These are phyloP conservation scores for Laothoe populi DNA, from an alignment of 2,888 invertebrate species.

Conservation along the genomic window DNA sequence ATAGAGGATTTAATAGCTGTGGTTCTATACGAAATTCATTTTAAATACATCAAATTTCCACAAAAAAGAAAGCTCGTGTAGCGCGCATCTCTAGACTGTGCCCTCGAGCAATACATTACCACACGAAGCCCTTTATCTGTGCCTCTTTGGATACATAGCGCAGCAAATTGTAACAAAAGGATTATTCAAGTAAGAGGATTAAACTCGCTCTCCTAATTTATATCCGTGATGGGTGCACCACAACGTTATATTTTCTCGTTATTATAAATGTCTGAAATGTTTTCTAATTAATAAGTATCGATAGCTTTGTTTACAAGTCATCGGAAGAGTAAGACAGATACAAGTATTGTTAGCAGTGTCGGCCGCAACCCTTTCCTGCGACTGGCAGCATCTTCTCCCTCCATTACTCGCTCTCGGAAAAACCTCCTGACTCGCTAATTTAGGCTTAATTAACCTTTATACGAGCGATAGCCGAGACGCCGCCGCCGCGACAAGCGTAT, in stretches of 20 bases:
- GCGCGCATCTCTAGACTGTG: constrained; percentile 46
- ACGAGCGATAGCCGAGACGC: constrained; percentile 56
- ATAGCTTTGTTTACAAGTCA: constrained; percentile 57
- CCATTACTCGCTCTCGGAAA: constrained; percentile 51
- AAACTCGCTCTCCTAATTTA: constrained; percentile 60
- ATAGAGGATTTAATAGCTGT: not conserved
- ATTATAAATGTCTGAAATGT: constrained; percentile 51
- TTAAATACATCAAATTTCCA: constrained; percentile 38
- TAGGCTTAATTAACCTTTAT: constrained; percentile 71
- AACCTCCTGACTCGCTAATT: constrained; percentile 59
- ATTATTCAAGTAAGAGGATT: constrained; percentile 63
- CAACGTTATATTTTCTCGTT: constrained; percentile 51
- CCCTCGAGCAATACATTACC: constrained; percentile 52
- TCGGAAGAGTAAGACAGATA: constrained; percentile 34
- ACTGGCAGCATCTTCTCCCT: constrained; percentile 41
- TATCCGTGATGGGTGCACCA: constrained; percentile 48
- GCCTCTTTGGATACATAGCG: constrained; percentile 41
- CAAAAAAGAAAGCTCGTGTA: constrained; percentile 44
- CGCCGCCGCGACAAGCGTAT: constrained; percentile 72
- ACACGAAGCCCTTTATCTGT: constrained; percentile 52
- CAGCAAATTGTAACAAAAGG: constrained; percentile 59
- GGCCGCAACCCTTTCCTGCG: constrained; percentile 43
- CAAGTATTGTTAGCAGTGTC: constrained; percentile 51
- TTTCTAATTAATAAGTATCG: constrained; percentile 43
- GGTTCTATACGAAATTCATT: constrained; percentile 20